phyloP scores from a whole-genome alignment of 2,888 invertebrate genomes.

The Caenorhabditis sp. region DNA sequence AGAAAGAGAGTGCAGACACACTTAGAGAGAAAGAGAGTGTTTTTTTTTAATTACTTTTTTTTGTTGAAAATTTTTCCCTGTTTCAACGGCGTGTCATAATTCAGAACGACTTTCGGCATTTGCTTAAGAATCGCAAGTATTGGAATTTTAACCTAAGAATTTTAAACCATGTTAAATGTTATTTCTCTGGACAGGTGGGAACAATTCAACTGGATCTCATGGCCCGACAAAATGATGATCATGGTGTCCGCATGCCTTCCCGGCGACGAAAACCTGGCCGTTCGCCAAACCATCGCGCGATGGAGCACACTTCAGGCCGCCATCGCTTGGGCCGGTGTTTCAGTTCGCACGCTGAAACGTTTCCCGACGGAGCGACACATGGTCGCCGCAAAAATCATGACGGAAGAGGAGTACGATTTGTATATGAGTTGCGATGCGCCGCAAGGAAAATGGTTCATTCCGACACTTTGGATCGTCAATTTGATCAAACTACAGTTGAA shows the following conservation, averaged over 20 bases:
- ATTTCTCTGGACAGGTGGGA: constrained; percentile 57
- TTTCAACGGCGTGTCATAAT: too few species aligned
- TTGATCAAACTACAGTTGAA: constrained; percentile 69
- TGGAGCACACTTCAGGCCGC: constrained; percentile 69
- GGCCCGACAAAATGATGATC: constrained; percentile 71
- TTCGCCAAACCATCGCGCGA: constrained; percentile 65
- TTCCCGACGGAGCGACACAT: constrained; percentile 74
- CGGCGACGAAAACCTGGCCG: constrained; percentile 59
- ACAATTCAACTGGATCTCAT: constrained; percentile 70
- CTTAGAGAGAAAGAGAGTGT: too few species aligned
- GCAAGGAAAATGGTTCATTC: constrained; percentile 75
- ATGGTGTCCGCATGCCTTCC: constrained; percentile 66
- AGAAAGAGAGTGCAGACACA: too few species aligned
- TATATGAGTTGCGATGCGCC: constrained; percentile 72
- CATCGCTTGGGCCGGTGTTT: constrained; percentile 69
- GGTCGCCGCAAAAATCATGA: constrained; percentile 73
- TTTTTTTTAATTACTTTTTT: too few species aligned
- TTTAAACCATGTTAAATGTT: too few species aligned
- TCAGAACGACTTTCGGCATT: too few species aligned
- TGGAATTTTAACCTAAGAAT: too few species aligned
- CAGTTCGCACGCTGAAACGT: constrained; percentile 71
- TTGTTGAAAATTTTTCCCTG: too few species aligned
- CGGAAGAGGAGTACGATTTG: constrained; percentile 72
- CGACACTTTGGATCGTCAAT: constrained; percentile 74
- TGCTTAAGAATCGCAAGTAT: too few species aligned